Evolutionary conservation across 2,888 invertebrate genomes (phyloP), one percentile per base, ranked within the genome.

Genomic region (Xestia xanthographa): DNA sequence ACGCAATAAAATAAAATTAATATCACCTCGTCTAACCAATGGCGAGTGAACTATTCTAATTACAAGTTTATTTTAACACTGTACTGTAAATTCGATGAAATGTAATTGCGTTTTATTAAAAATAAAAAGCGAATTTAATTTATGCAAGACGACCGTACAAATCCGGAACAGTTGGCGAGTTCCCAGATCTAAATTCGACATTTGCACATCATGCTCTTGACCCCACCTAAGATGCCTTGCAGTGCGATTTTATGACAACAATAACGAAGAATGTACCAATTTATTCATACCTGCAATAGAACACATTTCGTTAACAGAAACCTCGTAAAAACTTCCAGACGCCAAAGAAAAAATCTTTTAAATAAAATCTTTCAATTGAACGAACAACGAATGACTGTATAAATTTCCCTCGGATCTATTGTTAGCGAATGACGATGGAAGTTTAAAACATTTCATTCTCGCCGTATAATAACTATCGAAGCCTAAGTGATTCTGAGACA

Each of bases 391-490:
- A 94, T 96, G 96, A 96, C 95, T 95, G 86, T 92, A 93, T 94
- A 93, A 95, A 94, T 92, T 93, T 90, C 86, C 92, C 92, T 90
- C 87, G 91, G 89, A 90, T 90, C 93, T 91, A 94, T 96, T 96
- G 95, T 95, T 91, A 90, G 90, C 87, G 93, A 94, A 95, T 96
- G 96, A 96, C 96, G 95, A 88, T 92, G 96, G 94, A 93, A 93
- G 94, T 95, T 96, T 96, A 96, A 95, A 95, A 95, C 95, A 94
- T 95, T 95, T 94, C 93, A 90, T 93, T 92, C 90, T 89, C 91
- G 87, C 85, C 90, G 91, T 90, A 94, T 94, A 95, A 95, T 95
- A 96, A 96, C 96, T 96, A 96, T 96, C 96, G 94, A 95, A 94
- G 95, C 92, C 95, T 96, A 96, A 96, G 96, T 96, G 96, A 95